A percentile compares a stretch with the other conserved stretches of the same genome.
Conservation (phyloP, 1,140 invertebrate genomes). For the Tetranychus cinnabarinus region DNA sequence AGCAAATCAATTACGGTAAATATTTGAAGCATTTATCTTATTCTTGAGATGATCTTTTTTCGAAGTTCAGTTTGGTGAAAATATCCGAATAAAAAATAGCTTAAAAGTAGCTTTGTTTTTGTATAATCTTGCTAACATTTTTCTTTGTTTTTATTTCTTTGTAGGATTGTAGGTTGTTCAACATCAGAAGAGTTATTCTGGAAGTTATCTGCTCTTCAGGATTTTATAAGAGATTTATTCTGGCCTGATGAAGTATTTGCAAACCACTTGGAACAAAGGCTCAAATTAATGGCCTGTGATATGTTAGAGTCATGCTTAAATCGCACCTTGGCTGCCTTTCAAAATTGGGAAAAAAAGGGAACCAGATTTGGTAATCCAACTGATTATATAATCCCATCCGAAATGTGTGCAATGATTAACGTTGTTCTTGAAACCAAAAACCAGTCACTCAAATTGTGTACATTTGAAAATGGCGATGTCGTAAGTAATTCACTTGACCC, state of each 20-base stretch:
- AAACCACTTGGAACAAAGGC: slow-evolving; percentile 78
- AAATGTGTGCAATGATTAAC: slow-evolving; percentile 99
- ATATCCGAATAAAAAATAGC: too few relatives aligned
- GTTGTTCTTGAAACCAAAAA: slow-evolving; percentile 48
- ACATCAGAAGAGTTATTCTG: slow-evolving; percentile 97
- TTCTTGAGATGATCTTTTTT: too few relatives aligned
- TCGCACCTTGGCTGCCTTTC: slow-evolving; percentile 40
- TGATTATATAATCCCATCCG: slow-evolving; percentile 88
- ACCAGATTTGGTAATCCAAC: slow-evolving; percentile 58
- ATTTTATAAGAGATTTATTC: slow-evolving; percentile 88
- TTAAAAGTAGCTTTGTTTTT: too few relatives aligned
- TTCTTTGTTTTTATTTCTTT: too few relatives aligned
- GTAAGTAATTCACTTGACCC: slow-evolving; percentile 32
- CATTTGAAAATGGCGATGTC: slow-evolving; percentile 83
- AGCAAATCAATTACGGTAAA: too few relatives aligned
- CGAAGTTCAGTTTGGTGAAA: too few relatives aligned
- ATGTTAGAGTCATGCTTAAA: slow-evolving; percentile 98
- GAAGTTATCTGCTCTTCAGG: slow-evolving; percentile 93
- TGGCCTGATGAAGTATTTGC: slow-evolving; percentile 97
- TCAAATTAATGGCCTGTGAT: slow-evolving; percentile 95
- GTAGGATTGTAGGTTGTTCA: slow-evolving; percentile 33
- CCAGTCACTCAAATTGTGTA: slow-evolving; percentile 80
- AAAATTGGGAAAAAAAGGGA: slow-evolving; percentile 84
- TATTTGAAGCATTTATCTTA: too few relatives aligned
- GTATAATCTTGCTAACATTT: too few relatives aligned